phyloP scores from a whole-genome alignment of 2,888 invertebrate genomes.

The Apamea crenata region DNA sequence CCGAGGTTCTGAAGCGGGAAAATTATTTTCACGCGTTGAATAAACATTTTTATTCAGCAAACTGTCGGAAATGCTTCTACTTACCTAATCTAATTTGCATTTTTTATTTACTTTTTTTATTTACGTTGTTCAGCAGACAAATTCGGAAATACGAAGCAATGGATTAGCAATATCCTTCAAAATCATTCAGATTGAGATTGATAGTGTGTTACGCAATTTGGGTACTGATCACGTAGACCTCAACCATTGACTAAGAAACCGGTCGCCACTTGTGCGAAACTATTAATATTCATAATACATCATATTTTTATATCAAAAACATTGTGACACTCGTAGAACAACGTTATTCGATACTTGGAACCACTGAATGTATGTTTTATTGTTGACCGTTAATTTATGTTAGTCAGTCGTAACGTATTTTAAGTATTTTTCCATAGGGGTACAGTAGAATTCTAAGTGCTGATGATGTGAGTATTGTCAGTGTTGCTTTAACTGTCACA shows the following conservation, averaged over 20 bases:
- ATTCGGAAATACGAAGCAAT: too few species aligned
- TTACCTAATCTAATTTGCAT: background rate
- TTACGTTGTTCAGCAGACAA: too few species aligned
- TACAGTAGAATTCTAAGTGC: constrained; percentile 45
- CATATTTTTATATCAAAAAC: constrained; percentile 56
- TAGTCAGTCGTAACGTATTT: constrained; percentile 33
- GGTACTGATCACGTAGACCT: constrained; percentile 24
- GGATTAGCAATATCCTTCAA: too few species aligned
- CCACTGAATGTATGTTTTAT: constrained; percentile 47
- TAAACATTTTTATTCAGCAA: background rate
- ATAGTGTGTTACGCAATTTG: too few species aligned
- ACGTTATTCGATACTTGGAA: constrained; percentile 62
- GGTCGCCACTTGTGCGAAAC: constrained; percentile 6
- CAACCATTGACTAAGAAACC: constrained; percentile 3
- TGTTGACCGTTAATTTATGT: constrained; percentile 56
- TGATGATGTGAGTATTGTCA: constrained; percentile 15
- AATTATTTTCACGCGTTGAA: background rate
- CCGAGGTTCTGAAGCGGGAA: background rate
- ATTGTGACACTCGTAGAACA: constrained; percentile 44
- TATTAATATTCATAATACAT: constrained; percentile 60
- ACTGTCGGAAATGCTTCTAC: background rate
- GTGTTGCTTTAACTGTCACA: constrained; percentile 16
- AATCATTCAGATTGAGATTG: too few species aligned
- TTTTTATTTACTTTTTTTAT: too few species aligned
- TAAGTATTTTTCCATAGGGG: constrained; percentile 40